phyloP scores from a whole-genome alignment of 2,797 vertebrate species.

The Salarias fasciatus region DNA sequence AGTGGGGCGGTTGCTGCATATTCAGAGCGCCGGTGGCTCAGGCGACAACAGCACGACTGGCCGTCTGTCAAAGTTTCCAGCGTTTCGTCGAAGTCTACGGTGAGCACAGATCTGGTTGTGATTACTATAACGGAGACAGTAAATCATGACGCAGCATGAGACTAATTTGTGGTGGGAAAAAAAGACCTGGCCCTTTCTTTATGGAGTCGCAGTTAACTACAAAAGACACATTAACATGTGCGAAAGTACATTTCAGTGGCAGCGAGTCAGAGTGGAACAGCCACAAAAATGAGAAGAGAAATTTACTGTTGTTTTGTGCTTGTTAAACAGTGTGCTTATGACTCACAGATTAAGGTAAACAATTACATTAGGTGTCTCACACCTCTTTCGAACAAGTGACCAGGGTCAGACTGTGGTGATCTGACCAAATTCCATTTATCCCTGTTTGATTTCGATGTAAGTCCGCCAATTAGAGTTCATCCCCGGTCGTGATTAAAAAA shows the following conservation, averaged over 20 bases:
- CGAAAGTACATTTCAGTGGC: slow-evolving; percentile 47
- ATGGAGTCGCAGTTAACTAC: slow-evolving; percentile 77
- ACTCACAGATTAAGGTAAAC: slow-evolving; percentile 18
- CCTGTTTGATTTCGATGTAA: too few species aligned
- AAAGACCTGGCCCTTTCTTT: slow-evolving; percentile 70
- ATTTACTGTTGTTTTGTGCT: slow-evolving; percentile 21
- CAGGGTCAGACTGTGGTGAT: too few species aligned
- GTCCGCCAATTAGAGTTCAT: too few species aligned
- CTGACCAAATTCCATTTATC: too few species aligned
- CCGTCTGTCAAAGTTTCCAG: slow-evolving; percentile 80
- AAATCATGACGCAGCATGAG: slow-evolving; percentile 83
- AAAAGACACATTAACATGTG: slow-evolving; percentile 75
- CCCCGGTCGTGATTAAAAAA: too few species aligned
- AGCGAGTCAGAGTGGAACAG: slow-evolving; percentile 31
- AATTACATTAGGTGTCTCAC: slow-evolving; percentile 1
- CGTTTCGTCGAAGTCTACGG: slow-evolving; percentile 54
- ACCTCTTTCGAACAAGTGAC: slow-evolving; percentile 4
- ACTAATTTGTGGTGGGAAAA: slow-evolving; percentile 82
- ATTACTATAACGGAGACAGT: slow-evolving; percentile 85
- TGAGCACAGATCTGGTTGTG: slow-evolving; percentile 79
- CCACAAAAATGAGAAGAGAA: slow-evolving; percentile 21
- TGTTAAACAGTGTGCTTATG: slow-evolving; percentile 15
- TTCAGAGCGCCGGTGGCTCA: slow-evolving; percentile 53
- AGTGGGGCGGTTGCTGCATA: slow-evolving; percentile 36
- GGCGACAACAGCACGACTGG: slow-evolving; percentile 68